Conservation (phyloP, 2,113 vertebrate genomes). For the Cyprinodon tularosa region DNA sequence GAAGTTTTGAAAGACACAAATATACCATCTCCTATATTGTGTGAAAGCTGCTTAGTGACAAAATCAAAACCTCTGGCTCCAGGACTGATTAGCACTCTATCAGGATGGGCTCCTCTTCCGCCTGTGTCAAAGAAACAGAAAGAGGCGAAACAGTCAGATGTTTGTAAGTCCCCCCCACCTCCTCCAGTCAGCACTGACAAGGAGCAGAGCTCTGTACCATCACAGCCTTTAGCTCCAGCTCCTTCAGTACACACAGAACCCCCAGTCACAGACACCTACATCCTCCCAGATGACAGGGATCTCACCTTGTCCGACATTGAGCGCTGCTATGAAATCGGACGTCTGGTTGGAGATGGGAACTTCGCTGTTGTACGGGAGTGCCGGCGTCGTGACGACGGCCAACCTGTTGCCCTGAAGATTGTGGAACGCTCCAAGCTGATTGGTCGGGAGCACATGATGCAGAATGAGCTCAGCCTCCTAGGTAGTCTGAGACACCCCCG, state of each 20-base stretch:
- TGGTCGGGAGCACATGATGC: constrained; percentile 94
- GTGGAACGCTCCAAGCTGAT: constrained; percentile 90
- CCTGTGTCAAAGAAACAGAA: constrained; percentile 63
- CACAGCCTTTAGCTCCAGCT: constrained; percentile 27
- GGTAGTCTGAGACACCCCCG: constrained; percentile 90
- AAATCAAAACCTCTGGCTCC: constrained; percentile 30
- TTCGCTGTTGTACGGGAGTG: constrained; percentile 94
- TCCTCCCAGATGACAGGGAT: constrained; percentile 42
- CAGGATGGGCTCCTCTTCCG: constrained; percentile 62
- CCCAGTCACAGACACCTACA: constrained; percentile 22
- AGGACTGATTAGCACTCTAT: constrained; percentile 21
- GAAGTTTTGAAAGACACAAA: constrained; percentile 21
- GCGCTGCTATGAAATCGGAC: constrained; percentile 86
- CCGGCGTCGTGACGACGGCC: constrained; percentile 73
- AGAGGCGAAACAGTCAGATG: constrained; percentile 19
- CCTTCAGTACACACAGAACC: constrained; percentile 9
- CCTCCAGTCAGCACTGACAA: constrained; percentile 32
- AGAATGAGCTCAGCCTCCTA: constrained; percentile 92
- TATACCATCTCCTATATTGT: constrained; percentile 39
- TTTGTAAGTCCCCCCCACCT: neutral
- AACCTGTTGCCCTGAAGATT: constrained; percentile 90
- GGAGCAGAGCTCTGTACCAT: constrained; percentile 24
- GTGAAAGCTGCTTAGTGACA: constrained; percentile 64
- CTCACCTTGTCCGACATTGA: constrained; percentile 79
- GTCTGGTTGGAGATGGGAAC: constrained; percentile 93